Percentiles rank a stretch among this genome's conserved stretches.
Conservation (phyloP, 2,113 vertebrate species). For the Dissostichus mawsoni region DNA sequence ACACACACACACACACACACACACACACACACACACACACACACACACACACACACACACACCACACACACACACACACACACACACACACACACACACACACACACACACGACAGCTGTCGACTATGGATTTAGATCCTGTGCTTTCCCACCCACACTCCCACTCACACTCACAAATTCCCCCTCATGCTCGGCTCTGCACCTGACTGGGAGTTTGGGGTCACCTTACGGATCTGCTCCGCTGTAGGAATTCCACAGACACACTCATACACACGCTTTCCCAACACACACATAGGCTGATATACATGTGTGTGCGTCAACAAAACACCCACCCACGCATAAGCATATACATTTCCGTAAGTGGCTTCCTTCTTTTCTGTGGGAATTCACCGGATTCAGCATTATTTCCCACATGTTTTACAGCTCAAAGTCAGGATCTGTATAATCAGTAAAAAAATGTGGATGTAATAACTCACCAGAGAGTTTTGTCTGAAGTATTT, state of each 20-base stretch:
- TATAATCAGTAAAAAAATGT: conserved; percentile 18
- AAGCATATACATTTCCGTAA: conserved; percentile 53
- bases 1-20: conserved; percentile 43
- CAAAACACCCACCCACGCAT: conserved; percentile 64
- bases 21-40: conserved; percentile 44
- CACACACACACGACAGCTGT: conserved; percentile 77
- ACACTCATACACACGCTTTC: conserved; percentile 38
- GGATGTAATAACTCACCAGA: conserved; percentile 17
- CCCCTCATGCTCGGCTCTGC: conserved; percentile 77
- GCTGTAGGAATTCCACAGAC: conserved; percentile 67
- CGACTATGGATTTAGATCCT: conserved; percentile 75
- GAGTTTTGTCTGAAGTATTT: background rate
- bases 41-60: conserved; percentile 37
- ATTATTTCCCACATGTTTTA: conserved; percentile 63
- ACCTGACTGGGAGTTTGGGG: conserved; percentile 80
- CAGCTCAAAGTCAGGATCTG: conserved; percentile 43
- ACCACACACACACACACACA: conserved; percentile 12
- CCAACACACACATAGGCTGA: conserved; percentile 36
- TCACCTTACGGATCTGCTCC: conserved; percentile 76
- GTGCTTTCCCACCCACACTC: conserved; percentile 76
- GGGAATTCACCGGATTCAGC: conserved; percentile 65
- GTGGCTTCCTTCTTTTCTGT: conserved; percentile 62
- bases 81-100: conserved; percentile 42
- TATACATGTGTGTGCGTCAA: conserved; percentile 48
- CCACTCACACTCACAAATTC: conserved; percentile 77